Conservation (phyloP, 2,888 invertebrate genomes). For the Ormyrus rosae region DNA sequence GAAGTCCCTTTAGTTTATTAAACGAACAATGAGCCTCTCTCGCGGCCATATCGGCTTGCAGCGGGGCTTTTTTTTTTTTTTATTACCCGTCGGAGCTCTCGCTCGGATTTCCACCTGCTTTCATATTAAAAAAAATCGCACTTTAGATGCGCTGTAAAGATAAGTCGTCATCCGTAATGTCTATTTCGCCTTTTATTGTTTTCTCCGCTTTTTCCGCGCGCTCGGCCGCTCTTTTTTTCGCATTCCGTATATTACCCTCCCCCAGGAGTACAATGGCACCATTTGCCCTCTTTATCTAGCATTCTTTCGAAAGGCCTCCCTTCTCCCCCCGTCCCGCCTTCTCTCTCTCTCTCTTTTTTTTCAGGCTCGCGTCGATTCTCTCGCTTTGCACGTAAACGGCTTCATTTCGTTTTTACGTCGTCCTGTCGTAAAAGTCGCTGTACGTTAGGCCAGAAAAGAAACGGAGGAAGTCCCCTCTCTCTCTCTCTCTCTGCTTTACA, state of each 20-base stretch:
- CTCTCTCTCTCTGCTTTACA: constrained; percentile 30
- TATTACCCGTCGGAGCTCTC: neutral
- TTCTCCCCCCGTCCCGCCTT: neutral
- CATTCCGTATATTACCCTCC: constrained; percentile 35
- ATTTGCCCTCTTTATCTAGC: constrained; percentile 34
- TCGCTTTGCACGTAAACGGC: constrained; percentile 58
- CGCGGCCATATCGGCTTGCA: no score
- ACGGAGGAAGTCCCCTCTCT: constrained; percentile 31
- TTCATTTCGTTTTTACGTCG: constrained; percentile 59
- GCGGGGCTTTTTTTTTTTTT: neutral
- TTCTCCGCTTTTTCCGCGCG: constrained; percentile 15
- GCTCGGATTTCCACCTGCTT: constrained; percentile 35
- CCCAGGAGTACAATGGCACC: constrained; percentile 33
- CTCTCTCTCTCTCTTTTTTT: neutral
- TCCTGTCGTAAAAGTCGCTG: constrained; percentile 58
- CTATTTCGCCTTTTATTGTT: constrained; percentile 57
- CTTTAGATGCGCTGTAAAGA: constrained; percentile 53
- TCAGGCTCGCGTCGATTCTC: constrained; percentile 40
- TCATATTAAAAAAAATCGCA: constrained; percentile 29
- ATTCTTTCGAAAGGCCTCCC: constrained; percentile 34
- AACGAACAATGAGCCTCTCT: constrained; percentile 39
- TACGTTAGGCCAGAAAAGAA: constrained; percentile 26
- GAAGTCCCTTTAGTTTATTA: constrained; percentile 21
- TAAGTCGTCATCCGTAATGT: constrained; percentile 56
- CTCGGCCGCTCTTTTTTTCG: constrained; percentile 13